Evolutionary conservation across 35 echinoderm and acorn worm species (phyloP), one percentile per base, ranked within the genome.

Genomic region (Nesometra sesokonis): DNA sequence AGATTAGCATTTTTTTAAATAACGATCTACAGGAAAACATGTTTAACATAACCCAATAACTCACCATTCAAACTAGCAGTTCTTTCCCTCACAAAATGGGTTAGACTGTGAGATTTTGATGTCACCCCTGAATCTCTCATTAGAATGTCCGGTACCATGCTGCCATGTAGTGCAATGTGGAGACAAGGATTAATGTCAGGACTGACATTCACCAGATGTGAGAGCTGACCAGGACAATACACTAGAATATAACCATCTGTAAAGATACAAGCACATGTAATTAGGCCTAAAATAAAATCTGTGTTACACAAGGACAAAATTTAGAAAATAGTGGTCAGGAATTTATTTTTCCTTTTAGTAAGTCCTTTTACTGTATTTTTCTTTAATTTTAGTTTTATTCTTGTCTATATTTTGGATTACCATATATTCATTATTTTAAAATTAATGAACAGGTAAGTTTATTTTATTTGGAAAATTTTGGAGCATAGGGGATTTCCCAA

Each of bases 161-260:
- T 37, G 8, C n/a, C 35, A 30, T 35, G 33, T 11, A 83, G 23
- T 9, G 36, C 35, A 30, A 83, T 83, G 38, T 83, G 81, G 23
- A 37, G 81, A 83, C 81, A 83, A 7, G 81, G 81, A 5, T 83
- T 38, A 0, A 83, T 35, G 15, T 83, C 81, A 27, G 81, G 37
- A 36, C 17, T 37, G 17, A 83, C 81, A 37, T 83, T 83, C 2
- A 83, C 34, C 38, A 83, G 30, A 39, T 83, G 81, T 23, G 81
- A 35, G 11, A 83, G 34, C 34, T 38, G 32, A 2, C 81, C 34
- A 38, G 81, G 81, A 30, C 21, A 15, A 38, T 37, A 83, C 19
- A 83, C 81, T 13, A 83, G 27, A 38, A 83, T 35, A 27, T 83
- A 83, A 23, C 37, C 35, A 83, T 83, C 81, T 83, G 27, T 67